Conservation (phyloP, 2,113 vertebrate genomes). For the Anarrhichthys ocellatus region DNA sequence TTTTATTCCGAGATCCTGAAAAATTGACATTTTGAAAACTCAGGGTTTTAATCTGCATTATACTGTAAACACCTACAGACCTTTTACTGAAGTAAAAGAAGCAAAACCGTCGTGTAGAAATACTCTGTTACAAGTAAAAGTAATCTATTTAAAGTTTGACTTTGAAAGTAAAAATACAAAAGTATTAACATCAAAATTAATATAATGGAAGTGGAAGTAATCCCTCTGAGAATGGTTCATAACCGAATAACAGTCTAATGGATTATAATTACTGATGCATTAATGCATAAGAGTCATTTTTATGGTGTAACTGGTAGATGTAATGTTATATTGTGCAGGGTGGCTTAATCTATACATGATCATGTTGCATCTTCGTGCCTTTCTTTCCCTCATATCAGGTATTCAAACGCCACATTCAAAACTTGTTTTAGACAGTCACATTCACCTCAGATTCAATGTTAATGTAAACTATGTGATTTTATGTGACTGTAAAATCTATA, state of each 20-base stretch:
- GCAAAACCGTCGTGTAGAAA: neutral
- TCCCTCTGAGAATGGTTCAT: neutral
- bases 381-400: too few species aligned
- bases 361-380: too few species aligned
- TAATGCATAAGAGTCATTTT: neutral
- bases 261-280: slow-evolving; percentile 2
- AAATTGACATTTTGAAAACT: slow-evolving; percentile 30
- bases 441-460: too few species aligned
- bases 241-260: neutral
- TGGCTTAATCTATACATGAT: neutral
- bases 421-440: too few species aligned
- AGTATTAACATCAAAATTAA: neutral
- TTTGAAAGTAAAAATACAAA: neutral
- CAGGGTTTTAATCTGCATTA: slow-evolving; percentile 11
- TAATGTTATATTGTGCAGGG: neutral
- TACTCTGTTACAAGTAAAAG: neutral
- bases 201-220: neutral
- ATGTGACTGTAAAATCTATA: too few species aligned
- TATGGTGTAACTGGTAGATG: neutral
- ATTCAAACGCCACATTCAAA: too few species aligned
- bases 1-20: neutral
- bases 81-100: neutral
- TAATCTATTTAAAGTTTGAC: neutral
- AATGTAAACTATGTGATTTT: too few species aligned
- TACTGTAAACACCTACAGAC: neutral